Conservation (phyloP, 2,797 vertebrate genomes). For the Clarias pachynema region DNA sequence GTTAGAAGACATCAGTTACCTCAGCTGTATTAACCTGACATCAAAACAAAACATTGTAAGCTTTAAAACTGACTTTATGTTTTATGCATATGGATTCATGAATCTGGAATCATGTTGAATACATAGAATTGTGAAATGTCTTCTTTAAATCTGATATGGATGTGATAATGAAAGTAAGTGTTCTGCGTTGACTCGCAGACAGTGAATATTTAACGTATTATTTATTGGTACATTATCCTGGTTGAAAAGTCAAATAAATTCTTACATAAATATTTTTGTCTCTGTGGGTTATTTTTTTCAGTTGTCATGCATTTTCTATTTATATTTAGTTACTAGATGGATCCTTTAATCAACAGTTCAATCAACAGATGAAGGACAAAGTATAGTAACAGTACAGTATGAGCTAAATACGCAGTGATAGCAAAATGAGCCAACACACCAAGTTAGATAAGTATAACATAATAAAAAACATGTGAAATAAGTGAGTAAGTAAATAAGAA, state of each 20-base stretch:
- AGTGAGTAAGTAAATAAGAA: background rate
- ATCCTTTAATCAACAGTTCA: background rate
- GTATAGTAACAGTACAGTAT: background rate
- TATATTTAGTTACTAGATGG: background rate
- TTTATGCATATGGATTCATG: constrained; percentile 2
- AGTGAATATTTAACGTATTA: constrained; percentile 8
- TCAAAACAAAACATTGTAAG: background rate
- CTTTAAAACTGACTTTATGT: no score
- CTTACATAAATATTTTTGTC: background rate
- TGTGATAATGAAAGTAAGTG: background rate
- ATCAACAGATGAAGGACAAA: background rate
- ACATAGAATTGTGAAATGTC: constrained; percentile 4
- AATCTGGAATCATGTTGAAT: constrained; percentile 30
- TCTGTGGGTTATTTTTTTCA: background rate
- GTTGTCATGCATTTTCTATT: background rate
- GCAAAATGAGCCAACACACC: background rate
- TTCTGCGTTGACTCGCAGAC: constrained; percentile 24
- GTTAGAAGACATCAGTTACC: no score
- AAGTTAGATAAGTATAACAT: background rate
- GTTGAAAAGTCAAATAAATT: constrained; percentile 2
- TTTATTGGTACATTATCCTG: background rate
- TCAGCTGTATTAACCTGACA: background rate
- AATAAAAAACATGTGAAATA: background rate
- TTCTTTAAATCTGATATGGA: constrained; percentile 3
- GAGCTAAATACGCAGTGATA: background rate